Evolutionary conservation across 2,888 invertebrate species (phyloP).

Genomic region (Sthenelais limicola): DNA sequence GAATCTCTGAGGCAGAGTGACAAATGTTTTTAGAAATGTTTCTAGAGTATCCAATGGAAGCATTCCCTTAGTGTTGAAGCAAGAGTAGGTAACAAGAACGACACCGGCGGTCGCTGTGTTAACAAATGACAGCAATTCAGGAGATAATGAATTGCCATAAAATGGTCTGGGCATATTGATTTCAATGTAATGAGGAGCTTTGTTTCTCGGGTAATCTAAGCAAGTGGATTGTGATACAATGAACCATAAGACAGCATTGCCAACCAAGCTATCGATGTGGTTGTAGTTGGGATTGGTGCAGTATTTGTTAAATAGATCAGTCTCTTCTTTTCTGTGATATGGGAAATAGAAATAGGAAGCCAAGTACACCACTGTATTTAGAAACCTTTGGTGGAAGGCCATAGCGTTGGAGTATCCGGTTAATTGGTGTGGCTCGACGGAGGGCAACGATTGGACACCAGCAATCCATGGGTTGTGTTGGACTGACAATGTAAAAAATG

Average conservation of each 20-base stretch:
- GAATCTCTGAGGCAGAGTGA: slow-evolving; percentile 11
- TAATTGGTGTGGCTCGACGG: slow-evolving; percentile 19
- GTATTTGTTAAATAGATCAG: not conserved
- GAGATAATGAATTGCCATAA: not conserved
- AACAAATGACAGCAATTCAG: slow-evolving; percentile 4
- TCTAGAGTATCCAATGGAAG: slow-evolving; percentile 9
- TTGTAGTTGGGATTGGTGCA: not conserved
- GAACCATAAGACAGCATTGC: not conserved
- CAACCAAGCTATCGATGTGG: not conserved
- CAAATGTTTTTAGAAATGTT: slow-evolving; percentile 21
- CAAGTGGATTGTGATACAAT: slow-evolving; percentile 12
- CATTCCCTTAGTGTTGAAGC: not conserved
- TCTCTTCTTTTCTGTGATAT: not conserved
- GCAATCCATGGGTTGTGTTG: slow-evolving; percentile 21
- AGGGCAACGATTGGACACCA: slow-evolving; percentile 19
- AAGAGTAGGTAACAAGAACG: slow-evolving; percentile 6
- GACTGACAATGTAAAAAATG: slow-evolving; percentile 11
- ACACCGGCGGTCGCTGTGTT: slow-evolving; percentile 4
- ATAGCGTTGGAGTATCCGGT: not conserved
- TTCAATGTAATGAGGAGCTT: slow-evolving; percentile 14
- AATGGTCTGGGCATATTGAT: slow-evolving; percentile 9
- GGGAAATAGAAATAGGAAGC: not conserved
- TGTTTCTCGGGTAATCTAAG: slow-evolving; percentile 17
- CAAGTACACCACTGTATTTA: not conserved
- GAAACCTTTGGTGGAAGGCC: slow-evolving; percentile 7